These are phyloP conservation scores for Pachypanchax playfairii DNA, from an alignment of 2,113 vertebrate genomes.

Conservation along the genomic window DNA sequence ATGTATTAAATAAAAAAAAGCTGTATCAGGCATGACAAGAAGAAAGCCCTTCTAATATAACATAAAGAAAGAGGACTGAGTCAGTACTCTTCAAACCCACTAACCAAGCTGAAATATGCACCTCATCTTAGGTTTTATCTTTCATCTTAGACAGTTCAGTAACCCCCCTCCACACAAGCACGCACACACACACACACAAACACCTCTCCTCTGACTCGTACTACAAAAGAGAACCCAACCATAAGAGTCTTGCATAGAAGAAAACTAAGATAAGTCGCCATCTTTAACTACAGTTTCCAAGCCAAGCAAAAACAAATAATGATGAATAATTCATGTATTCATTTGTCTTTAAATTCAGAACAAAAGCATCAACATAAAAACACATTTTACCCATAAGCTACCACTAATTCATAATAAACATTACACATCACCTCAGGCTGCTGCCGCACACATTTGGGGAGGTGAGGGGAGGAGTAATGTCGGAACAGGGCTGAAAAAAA, in stretches of 20 bases:
- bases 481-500: background rate
- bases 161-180: background rate
- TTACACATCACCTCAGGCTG: slow-evolving; percentile 44
- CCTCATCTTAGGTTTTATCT: slow-evolving; percentile 27
- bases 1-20: background rate
- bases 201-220: slow-evolving; percentile 1
- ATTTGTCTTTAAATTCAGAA: slow-evolving; percentile 37
- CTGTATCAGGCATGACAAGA: background rate
- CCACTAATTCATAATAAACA: slow-evolving; percentile 42
- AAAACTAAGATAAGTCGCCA: slow-evolving; percentile 16
- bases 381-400: slow-evolving; percentile 28
- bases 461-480: background rate
- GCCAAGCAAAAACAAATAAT: slow-evolving; percentile 10
- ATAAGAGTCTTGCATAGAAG: background rate
- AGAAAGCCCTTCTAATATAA: background rate
- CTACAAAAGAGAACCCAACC: background rate
- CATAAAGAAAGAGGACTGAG: background rate
- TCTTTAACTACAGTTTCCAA: background rate
- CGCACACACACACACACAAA: too few relatives aligned
- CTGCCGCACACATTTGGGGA: slow-evolving; percentile 23
- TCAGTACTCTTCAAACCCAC: slow-evolving; percentile 24
- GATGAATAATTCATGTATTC: slow-evolving; percentile 15
- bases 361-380: slow-evolving; percentile 45
- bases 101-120: slow-evolving; percentile 43
- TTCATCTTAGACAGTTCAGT: slow-evolving; percentile 10